A percentile compares a stretch with the other conserved stretches of the same genome.
Conservation (phyloP, 2,113 vertebrate species). For the Rissa tridactyla region DNA sequence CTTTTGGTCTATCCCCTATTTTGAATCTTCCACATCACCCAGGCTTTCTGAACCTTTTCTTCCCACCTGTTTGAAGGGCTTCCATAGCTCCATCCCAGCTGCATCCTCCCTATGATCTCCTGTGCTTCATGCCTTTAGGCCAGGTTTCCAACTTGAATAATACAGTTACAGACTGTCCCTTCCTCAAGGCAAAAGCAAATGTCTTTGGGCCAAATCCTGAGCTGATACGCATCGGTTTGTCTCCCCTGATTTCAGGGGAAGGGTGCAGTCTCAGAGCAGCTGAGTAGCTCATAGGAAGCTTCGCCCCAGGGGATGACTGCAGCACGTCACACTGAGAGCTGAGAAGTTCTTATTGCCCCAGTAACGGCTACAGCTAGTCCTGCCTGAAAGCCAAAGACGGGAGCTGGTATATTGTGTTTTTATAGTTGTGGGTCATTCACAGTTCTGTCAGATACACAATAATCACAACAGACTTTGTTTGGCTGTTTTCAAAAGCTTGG, state of each 20-base stretch:
- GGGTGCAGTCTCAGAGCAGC: neutral
- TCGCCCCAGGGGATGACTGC: neutral
- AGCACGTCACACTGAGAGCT: neutral
- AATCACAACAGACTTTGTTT: constrained; percentile 36
- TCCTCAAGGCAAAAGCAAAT: constrained; percentile 6
- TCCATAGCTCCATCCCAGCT: neutral
- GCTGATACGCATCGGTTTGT: neutral
- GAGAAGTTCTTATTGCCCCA: neutral
- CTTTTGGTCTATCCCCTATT: neutral
- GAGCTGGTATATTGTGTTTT: constrained; percentile 34
- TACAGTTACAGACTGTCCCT: neutral
- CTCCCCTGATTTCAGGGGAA: neutral
- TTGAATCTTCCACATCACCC: neutral
- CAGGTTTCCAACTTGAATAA: neutral
- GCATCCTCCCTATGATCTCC: neutral
- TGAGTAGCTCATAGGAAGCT: neutral
- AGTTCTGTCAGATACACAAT: constrained; percentile 38
- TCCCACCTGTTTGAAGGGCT: neutral
- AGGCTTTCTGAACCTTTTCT: neutral
- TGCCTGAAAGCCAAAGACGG: constrained; percentile 17
- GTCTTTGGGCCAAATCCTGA: constrained; percentile 4
- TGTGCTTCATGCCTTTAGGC: neutral
- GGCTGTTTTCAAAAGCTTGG: constrained; percentile 37
- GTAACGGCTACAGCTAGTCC: neutral
- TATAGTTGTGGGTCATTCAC: constrained; percentile 40